A percentile compares a stretch with the other conserved stretches of the same genome.
These are phyloP conservation scores for Caretta caretta DNA, from an alignment of 2,113 vertebrate genomes.

Conservation along the genomic window DNA sequence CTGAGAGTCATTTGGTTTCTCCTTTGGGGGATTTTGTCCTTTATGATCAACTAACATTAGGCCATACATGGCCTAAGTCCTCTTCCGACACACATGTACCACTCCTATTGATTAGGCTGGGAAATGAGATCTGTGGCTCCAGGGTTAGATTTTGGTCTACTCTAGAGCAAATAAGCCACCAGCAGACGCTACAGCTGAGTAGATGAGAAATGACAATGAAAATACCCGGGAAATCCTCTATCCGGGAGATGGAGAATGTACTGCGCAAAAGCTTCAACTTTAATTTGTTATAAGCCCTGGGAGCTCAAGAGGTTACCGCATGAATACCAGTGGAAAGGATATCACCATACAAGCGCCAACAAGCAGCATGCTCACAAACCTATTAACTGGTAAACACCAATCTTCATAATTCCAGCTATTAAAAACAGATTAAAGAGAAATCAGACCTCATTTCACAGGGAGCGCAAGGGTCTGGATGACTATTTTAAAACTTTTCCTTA, in stretches of 20 bases:
- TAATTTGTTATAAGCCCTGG: slow-evolving; percentile 42
- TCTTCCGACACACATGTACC: rapidly evolving
- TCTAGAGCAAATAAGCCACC: slow-evolving; percentile 44
- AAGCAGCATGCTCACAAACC: slow-evolving; percentile 42
- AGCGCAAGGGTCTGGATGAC: slow-evolving; percentile 61
- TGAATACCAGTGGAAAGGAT: slow-evolving; percentile 49
- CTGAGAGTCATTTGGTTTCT: neutral
- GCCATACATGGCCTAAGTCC: rapidly evolving
- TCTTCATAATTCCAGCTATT: slow-evolving; percentile 77
- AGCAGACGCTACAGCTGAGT: neutral
- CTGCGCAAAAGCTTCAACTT: neutral
- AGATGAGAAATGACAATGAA: slow-evolving; percentile 57
- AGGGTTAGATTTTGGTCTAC: neutral
- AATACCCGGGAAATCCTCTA: slow-evolving; percentile 18
- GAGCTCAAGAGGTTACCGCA: neutral
- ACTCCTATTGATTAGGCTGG: neutral
- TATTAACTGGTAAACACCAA: slow-evolving; percentile 65
- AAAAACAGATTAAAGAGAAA: slow-evolving; percentile 80
- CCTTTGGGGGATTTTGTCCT: rapidly evolving
- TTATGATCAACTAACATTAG: rapidly evolving
- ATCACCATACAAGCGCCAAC: slow-evolving; percentile 57
- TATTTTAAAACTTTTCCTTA: slow-evolving; percentile 61
- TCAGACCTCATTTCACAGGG: slow-evolving; percentile 70
- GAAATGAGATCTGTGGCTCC: slow-evolving; percentile 17
- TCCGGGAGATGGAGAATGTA: neutral